Evolutionary conservation across 2,888 invertebrate species (phyloP).

Genomic region (Allygus modestus): DNA sequence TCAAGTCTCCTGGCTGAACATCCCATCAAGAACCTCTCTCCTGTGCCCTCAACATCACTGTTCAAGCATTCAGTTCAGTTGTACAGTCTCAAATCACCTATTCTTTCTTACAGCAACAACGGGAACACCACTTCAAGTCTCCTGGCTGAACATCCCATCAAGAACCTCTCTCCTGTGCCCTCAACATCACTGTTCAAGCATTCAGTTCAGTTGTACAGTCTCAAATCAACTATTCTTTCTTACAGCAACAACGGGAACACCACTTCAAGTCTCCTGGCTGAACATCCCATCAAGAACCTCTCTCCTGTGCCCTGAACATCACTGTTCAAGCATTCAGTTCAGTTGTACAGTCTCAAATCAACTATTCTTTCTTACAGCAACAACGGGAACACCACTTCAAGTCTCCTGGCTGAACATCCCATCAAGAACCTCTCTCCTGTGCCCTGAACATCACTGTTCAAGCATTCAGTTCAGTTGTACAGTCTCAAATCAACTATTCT

Average conservation of each 20-base stretch:
- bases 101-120: slow-evolving; percentile 4
- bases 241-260: background rate
- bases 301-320: background rate
- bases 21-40: background rate
- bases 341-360: no score
- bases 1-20: background rate
- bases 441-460: slow-evolving; percentile 6
- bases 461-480: no score
- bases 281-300: slow-evolving; percentile 3
- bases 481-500: no score
- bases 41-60: slow-evolving; percentile 4
- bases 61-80: no score
- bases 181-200: no score
- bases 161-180: background rate
- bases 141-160: background rate
- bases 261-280: background rate
- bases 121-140: background rate
- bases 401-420: background rate
- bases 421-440: background rate
- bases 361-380: slow-evolving; percentile 12
- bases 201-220: no score
- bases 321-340: no score
- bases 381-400: background rate
- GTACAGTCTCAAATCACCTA: no score
- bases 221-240: no score